Evolutionary conservation across 2,113 vertebrate genomes (phyloP), one percentile per base, ranked within the genome.

Genomic region (Gallinago jamesoni): DNA sequence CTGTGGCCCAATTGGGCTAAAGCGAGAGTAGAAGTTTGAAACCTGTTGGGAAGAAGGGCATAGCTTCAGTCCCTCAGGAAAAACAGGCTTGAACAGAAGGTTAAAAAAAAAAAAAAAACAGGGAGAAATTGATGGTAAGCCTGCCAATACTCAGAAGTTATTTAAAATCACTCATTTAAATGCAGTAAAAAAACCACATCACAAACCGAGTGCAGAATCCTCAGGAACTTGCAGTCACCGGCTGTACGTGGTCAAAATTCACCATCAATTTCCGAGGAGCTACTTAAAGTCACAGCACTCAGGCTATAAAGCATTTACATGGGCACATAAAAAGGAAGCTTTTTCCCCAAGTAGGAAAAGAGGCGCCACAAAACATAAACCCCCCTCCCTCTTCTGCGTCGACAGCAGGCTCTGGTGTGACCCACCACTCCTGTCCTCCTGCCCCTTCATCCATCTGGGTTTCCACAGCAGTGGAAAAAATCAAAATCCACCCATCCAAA

Each of bases 241-340:
- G 72, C 59, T 93, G 52, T 63, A 94, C 14, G 6, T n/a, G 70
- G 93, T 56, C 81, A 96, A 95, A 94, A 96, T 68, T 70, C 89
- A 80, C 74, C 73, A 64, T 52, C 69, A 47, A 39, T 89, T 95
- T 90, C 47, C 14, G 8, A 93, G 83, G 60, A 94, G 78, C 73
- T 56, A 33, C 74, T 76, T 56, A 43, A 67, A 94, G 89, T 75
- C 82, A 59, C 83, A 87, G 87, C 74, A 35, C 35, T 63, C 0
- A 0, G 28, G 43, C 74, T 83, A 77, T 70, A 75, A 93, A 91
- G 86, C 72, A 75, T 73, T 89, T 74, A 69, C 81, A 67, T 31
- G 87, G 67, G 81, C 60, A 87, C 67, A 76, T 67, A 84, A 88
- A 88, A 87, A 16, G 70, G 55, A 63, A 94, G 67, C 52, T 67